Conservation (phyloP, 2,797 vertebrate genomes). For the Sciurus vulgaris region DNA sequence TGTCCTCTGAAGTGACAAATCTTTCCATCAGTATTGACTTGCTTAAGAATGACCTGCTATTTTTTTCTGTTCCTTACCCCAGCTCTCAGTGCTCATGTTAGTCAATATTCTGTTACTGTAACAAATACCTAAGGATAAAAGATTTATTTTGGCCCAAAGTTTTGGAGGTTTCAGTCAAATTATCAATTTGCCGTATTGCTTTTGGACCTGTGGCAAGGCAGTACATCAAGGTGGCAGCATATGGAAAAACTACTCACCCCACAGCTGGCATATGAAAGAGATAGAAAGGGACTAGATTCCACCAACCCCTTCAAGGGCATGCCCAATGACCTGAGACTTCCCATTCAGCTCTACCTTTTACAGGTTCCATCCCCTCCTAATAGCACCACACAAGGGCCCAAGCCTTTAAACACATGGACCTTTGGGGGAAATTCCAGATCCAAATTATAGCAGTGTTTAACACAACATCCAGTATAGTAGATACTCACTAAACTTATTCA, state of each 20-base stretch:
- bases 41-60: background rate
- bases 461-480: background rate
- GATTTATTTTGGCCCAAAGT: background rate
- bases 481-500: background rate
- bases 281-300: background rate
- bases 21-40: background rate
- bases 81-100: background rate
- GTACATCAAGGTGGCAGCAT: background rate
- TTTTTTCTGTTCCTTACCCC: background rate
- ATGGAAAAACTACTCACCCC: background rate
- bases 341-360: background rate
- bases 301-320: background rate
- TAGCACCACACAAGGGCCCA: no score
- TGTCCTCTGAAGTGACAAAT: conserved; percentile 11
- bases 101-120: background rate
- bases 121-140: background rate
- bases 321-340: background rate
- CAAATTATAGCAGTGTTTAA: background rate
- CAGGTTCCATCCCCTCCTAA: background rate
- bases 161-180: background rate
- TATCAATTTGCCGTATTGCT: background rate
- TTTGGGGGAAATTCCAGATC: background rate
- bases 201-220: background rate
- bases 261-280: background rate
- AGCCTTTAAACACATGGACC: background rate